Percentiles rank a stretch among this genome's conserved stretches.
Conservation (phyloP, 2,888 invertebrate species). For the Nematopogon swammerdamellus region DNA sequence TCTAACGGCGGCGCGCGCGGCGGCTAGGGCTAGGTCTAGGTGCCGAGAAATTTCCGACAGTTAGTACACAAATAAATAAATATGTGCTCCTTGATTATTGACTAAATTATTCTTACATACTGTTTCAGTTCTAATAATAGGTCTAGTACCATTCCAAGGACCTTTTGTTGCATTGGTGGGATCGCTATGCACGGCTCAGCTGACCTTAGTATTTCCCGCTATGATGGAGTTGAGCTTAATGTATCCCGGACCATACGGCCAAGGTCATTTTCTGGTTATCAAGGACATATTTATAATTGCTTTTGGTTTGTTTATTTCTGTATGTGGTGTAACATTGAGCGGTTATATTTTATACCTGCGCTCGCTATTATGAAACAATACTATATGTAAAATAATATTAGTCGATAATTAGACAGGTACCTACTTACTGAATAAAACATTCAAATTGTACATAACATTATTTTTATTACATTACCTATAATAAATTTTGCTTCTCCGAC, state of each 20-base stretch:
- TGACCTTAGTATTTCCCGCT: slow-evolving; percentile 30
- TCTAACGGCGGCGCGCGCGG: too few species aligned
- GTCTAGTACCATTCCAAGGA: slow-evolving; percentile 27
- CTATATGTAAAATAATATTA: too few species aligned
- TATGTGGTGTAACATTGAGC: slow-evolving; percentile 21
- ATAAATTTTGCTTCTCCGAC: too few species aligned
- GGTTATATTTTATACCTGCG: slow-evolving; percentile 24
- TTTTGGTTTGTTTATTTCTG: slow-evolving; percentile 18
- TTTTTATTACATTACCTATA: too few species aligned
- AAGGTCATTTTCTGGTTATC: slow-evolving; percentile 17
- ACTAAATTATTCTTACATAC: too few species aligned
- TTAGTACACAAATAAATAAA: too few species aligned
- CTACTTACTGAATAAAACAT: too few species aligned
- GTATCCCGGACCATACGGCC: slow-evolving; percentile 27
- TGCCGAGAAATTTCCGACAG: too few species aligned
- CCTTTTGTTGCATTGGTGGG: slow-evolving; percentile 34
- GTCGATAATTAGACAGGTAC: too few species aligned
- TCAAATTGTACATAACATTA: too few species aligned
- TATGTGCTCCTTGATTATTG: too few species aligned
- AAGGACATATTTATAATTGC: slow-evolving; percentile 22
- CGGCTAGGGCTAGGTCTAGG: too few species aligned
- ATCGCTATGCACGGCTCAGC: slow-evolving; percentile 26
- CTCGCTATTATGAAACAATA: neutral
- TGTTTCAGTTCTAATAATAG: slow-evolving; percentile 28
- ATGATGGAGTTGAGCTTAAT: slow-evolving; percentile 30